Percentiles rank a stretch among this genome's conserved stretches.
phyloP scores from a whole-genome alignment of 2,113 vertebrate genomes.

The Petrocephalus zakoni region DNA sequence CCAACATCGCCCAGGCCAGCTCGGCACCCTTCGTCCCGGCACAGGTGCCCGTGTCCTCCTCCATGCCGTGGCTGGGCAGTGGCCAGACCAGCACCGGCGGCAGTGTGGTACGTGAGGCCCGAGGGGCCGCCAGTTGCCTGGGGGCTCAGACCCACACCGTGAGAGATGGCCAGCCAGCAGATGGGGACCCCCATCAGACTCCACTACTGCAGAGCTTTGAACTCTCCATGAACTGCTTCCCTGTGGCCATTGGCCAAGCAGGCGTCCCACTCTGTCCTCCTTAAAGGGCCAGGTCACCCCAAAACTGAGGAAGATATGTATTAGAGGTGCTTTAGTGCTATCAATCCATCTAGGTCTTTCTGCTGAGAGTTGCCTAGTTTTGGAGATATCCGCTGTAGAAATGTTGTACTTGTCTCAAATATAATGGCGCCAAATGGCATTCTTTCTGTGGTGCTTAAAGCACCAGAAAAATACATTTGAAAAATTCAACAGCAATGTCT shows the following conservation, averaged over 20 bases:
- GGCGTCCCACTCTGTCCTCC: not conserved
- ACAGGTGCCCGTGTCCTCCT: conserved; percentile 76
- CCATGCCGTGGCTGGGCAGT: conserved; percentile 93
- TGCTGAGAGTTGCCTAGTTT: not conserved
- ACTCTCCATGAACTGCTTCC: not conserved
- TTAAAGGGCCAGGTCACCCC: not conserved
- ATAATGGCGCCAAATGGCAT: not conserved
- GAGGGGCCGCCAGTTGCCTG: too few relatives aligned
- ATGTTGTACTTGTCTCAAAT: not conserved
- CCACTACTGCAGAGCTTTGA: not conserved
- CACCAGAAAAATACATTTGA: not conserved
- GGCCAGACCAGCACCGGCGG: conserved; percentile 94
- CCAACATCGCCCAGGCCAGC: conserved; percentile 78
- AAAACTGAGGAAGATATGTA: not conserved
- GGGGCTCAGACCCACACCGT: not conserved
- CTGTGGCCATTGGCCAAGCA: not conserved
- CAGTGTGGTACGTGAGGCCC: conserved; percentile 74
- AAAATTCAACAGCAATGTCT: not conserved
- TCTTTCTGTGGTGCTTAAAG: too few relatives aligned
- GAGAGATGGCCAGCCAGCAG: not conserved
- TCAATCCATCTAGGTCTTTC: not conserved
- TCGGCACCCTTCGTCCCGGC: conserved; percentile 63
- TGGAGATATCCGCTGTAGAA: not conserved
- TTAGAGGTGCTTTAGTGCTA: not conserved
- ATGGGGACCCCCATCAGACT: not conserved